A percentile compares a stretch with the other conserved stretches of the same genome.
Evolutionary conservation across 2,113 vertebrate genomes (phyloP).

Genomic region (Dissostichus mawsoni): DNA sequence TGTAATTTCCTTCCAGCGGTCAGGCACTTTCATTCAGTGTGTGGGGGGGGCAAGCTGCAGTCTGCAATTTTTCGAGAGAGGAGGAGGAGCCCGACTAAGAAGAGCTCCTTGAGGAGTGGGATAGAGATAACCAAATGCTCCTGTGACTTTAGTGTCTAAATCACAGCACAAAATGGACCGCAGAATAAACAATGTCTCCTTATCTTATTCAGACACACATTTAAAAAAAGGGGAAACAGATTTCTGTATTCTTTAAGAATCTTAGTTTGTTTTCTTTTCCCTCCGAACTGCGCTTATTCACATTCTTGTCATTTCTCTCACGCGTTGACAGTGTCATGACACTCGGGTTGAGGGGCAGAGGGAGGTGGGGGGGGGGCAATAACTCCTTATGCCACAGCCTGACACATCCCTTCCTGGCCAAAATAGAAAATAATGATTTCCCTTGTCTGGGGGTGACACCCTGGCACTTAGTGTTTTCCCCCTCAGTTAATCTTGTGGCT

Average conservation of each 20-base stretch:
- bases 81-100: constrained; percentile 50
- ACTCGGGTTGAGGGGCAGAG: constrained; percentile 49
- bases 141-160: constrained; percentile 53
- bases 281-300: constrained; percentile 64
- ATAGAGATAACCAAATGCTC: constrained; percentile 51
- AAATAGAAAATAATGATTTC: constrained; percentile 70
- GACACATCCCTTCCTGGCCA: constrained; percentile 66
- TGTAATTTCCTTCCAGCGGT: constrained; percentile 79
- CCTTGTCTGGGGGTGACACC: constrained; percentile 46
- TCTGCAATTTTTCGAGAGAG: constrained; percentile 69
- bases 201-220: constrained; percentile 68
- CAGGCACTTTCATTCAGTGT: constrained; percentile 68
- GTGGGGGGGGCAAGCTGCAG: constrained; percentile 31
- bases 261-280: constrained; percentile 57
- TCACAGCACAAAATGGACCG: constrained; percentile 31
- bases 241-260: constrained; percentile 52
- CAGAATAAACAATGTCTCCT: constrained; percentile 58
- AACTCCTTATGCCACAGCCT: constrained; percentile 62
- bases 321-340: constrained; percentile 60
- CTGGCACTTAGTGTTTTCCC: constrained; percentile 37
- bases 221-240: not conserved
- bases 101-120: constrained; percentile 38
- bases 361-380: constrained; percentile 2
- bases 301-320: constrained; percentile 70
- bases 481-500: constrained; percentile 51